Conservation (phyloP, 2,797 vertebrate genomes). For the Enteromius viviparus region DNA sequence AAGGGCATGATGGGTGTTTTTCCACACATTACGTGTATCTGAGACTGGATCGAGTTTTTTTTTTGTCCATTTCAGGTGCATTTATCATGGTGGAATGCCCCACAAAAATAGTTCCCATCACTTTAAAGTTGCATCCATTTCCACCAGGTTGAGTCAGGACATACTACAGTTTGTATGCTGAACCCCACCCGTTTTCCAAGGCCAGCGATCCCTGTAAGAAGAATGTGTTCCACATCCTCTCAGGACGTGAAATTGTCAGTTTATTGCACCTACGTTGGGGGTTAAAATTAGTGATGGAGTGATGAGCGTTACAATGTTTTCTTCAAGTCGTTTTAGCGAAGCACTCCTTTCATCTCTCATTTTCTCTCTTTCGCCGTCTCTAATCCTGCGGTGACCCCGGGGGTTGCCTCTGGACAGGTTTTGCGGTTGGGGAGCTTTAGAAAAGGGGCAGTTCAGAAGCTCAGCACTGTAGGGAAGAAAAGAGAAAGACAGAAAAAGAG, state of each 20-base stretch:
- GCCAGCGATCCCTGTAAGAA: conserved; percentile 35
- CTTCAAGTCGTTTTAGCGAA: conserved; percentile 43
- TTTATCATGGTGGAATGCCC: conserved; percentile 7
- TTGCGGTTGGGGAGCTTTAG: conserved; percentile 58
- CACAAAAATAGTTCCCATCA: conserved; percentile 20
- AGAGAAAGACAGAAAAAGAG: conserved; percentile 42
- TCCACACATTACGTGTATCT: conserved; percentile 47
- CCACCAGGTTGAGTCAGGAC: conserved; percentile 14
- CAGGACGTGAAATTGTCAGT: conserved; percentile 1
- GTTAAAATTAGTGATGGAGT: conserved; percentile 40
- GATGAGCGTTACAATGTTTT: conserved; percentile 44
- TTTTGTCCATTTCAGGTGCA: conserved; percentile 34
- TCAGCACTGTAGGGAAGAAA: conserved; percentile 76
- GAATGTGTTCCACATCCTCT: conserved; percentile 41
- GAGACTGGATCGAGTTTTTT: conserved; percentile 36
- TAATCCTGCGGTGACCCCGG: conserved; percentile 59
- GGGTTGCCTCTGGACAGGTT: conserved; percentile 62
- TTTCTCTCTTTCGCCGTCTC: conserved; percentile 46
- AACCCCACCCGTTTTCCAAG: conserved; percentile 17
- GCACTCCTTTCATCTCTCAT: conserved; percentile 41
- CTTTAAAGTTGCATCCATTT: conserved; percentile 42
- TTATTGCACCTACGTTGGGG: conserved; percentile 50
- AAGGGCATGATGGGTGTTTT: conserved; percentile 51
- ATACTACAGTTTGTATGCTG: conserved; percentile 44
- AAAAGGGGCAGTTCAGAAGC: conserved; percentile 75